Evolutionary conservation across 2,113 vertebrate genomes (phyloP).

Genomic region (Osmerus eperlanus): DNA sequence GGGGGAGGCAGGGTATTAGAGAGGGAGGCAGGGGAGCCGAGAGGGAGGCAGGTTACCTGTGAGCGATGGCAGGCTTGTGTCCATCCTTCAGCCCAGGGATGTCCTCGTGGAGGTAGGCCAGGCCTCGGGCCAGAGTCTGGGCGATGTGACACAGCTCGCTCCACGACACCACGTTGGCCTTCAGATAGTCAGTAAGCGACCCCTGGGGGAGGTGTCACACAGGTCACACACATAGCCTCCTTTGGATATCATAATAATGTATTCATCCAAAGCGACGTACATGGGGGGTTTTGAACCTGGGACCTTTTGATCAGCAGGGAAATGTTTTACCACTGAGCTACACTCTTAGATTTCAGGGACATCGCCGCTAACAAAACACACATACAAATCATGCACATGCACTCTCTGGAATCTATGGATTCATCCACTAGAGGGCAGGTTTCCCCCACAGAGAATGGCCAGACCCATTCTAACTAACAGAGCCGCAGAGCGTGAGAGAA

Average conservation of each 20-base stretch:
- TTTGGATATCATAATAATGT: no score
- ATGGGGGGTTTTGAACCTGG: no score
- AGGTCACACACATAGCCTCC: no score
- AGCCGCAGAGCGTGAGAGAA: no score
- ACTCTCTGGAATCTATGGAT: no score
- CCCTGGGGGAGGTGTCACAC: slow-evolving; percentile 70
- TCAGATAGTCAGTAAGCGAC: slow-evolving; percentile 93
- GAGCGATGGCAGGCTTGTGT: slow-evolving; percentile 94
- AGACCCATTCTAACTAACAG: no score
- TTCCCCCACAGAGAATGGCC: not conserved
- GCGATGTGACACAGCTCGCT: slow-evolving; percentile 93
- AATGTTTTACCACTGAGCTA: no score
- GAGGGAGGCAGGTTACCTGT: slow-evolving; percentile 73
- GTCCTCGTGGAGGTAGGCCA: slow-evolving; percentile 96
- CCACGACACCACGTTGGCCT: slow-evolving; percentile 96
- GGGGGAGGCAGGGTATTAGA: no score
- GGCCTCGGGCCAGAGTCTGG: slow-evolving; percentile 87
- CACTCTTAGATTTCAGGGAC: not conserved
- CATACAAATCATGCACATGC: not conserved
- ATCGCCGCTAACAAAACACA: not conserved
- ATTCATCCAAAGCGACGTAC: no score
- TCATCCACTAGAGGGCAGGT: slow-evolving; percentile 34
- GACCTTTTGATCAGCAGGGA: no score
- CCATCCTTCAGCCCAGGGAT: slow-evolving; percentile 94
- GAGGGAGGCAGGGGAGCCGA: not conserved